These are phyloP conservation scores for Pantelozetes paolii DNA, from an alignment of 2,888 invertebrate species.

Conservation along the genomic window DNA sequence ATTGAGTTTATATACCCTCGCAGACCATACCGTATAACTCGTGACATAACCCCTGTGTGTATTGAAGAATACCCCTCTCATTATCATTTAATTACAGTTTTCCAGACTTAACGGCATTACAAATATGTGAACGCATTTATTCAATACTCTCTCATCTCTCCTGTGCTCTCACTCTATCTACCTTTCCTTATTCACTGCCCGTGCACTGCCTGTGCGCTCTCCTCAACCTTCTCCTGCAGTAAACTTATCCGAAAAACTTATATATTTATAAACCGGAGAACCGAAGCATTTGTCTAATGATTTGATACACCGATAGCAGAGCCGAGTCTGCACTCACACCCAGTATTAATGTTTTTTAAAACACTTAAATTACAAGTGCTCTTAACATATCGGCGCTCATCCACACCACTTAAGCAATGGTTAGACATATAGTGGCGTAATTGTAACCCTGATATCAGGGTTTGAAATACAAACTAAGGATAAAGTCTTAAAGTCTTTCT, in stretches of 20 bases:
- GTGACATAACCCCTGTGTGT: constrained; percentile 31
- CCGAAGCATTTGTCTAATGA: not conserved
- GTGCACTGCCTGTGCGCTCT: not conserved
- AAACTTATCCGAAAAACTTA: not conserved
- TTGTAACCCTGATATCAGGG: not conserved
- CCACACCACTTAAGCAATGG: not conserved
- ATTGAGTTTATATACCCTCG: constrained; percentile 15
- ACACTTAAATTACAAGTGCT: constrained; percentile 12
- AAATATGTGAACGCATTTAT: constrained; percentile 33
- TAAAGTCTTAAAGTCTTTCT: too few species aligned
- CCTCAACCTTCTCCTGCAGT: not conserved
- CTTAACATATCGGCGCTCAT: not conserved
- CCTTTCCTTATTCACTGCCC: too few species aligned
- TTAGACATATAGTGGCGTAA: constrained; percentile 11
- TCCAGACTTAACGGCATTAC: constrained; percentile 25
- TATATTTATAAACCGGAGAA: constrained; percentile 9
- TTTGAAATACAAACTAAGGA: too few species aligned
- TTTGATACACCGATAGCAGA: not conserved
- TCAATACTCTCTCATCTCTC: constrained; percentile 7
- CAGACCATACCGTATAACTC: constrained; percentile 29
- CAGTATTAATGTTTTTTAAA: constrained; percentile 33
- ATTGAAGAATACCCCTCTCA: constrained; percentile 33
- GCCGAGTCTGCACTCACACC: constrained; percentile 18
- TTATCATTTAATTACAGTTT: constrained; percentile 44
- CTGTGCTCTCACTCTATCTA: constrained; percentile 3